These are phyloP conservation scores for Hyperoplus immaculatus DNA, from an alignment of 2,797 vertebrate genomes.

Conservation along the genomic window DNA sequence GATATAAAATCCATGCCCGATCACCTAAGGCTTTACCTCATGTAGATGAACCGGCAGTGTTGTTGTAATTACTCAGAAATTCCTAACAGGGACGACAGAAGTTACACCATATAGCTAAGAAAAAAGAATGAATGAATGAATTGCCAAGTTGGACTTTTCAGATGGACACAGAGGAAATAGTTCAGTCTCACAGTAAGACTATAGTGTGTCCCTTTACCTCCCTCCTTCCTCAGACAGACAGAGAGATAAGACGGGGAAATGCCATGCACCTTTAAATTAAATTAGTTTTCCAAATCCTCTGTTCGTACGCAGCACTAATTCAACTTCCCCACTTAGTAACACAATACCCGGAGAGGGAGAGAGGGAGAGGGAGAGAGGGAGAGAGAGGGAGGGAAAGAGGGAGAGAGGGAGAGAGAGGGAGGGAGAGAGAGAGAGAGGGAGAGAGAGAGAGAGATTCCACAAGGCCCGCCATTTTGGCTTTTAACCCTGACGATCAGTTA, in stretches of 20 bases:
- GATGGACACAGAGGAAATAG: slow-evolving; percentile 44
- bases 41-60: too few species aligned
- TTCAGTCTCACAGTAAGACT: slow-evolving; percentile 35
- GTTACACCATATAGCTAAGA: not conserved
- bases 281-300: slow-evolving; percentile 58
- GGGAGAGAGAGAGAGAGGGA: too few species aligned
- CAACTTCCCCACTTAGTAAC: slow-evolving; percentile 53
- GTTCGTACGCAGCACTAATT: slow-evolving; percentile 49
- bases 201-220: slow-evolving; percentile 42
- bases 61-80: too few species aligned
- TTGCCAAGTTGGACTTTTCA: slow-evolving; percentile 37
- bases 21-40: too few species aligned
- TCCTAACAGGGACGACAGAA: too few species aligned
- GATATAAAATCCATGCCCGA: too few species aligned
- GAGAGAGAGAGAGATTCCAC: slow-evolving; percentile 28
- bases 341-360: slow-evolving; percentile 36
- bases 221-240: slow-evolving; percentile 39
- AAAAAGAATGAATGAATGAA: slow-evolving; percentile 14
- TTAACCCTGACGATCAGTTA: slow-evolving; percentile 24
- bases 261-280: slow-evolving; percentile 57
- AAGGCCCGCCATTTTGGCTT: slow-evolving; percentile 39
- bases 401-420: slow-evolving; percentile 3
- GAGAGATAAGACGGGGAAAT: slow-evolving; percentile 68
- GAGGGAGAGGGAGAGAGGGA: too few species aligned
- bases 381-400: too few species aligned